Percentiles rank a stretch among this genome's conserved stretches.
phyloP scores from a whole-genome alignment of 2,797 vertebrate species.

The Uromys caudimaculatus region DNA sequence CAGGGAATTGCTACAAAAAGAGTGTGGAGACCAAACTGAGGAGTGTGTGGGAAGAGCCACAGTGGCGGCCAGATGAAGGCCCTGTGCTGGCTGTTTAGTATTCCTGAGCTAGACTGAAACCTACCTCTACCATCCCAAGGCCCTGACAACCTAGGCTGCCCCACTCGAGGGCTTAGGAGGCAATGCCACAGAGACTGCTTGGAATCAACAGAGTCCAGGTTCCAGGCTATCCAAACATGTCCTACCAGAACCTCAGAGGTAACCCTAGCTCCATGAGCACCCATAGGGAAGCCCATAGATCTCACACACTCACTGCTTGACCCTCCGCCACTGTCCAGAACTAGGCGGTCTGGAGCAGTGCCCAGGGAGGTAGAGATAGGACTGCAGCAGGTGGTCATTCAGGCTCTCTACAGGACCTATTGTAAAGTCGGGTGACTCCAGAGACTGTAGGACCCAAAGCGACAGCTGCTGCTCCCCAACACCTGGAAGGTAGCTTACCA shows the following conservation, averaged over 20 bases:
- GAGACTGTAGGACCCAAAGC: neutral
- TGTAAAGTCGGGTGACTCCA: neutral
- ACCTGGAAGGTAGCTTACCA: neutral
- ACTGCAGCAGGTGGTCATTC: accelerated
- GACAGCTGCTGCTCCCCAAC: neutral
- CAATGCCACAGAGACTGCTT: neutral
- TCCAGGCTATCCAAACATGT: neutral
- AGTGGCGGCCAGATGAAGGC: neutral
- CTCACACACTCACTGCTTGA: neutral
- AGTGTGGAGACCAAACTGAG: neutral
- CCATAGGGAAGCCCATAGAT: too few relatives aligned
- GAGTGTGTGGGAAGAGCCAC: too few relatives aligned
- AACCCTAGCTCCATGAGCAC: neutral
- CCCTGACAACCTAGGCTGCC: neutral
- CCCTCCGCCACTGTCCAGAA: neutral
- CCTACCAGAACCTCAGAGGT: neutral
- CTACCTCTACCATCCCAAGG: neutral
- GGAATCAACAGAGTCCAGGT: neutral
- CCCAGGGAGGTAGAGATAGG: neutral
- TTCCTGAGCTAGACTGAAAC: neutral
- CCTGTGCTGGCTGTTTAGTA: neutral
- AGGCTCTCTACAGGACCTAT: accelerated
- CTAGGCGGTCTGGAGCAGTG: neutral
- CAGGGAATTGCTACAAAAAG: neutral
- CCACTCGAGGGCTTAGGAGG: neutral